Evolutionary conservation across 2,888 invertebrate genomes (phyloP).

Genomic region (Volucella zonaria): DNA sequence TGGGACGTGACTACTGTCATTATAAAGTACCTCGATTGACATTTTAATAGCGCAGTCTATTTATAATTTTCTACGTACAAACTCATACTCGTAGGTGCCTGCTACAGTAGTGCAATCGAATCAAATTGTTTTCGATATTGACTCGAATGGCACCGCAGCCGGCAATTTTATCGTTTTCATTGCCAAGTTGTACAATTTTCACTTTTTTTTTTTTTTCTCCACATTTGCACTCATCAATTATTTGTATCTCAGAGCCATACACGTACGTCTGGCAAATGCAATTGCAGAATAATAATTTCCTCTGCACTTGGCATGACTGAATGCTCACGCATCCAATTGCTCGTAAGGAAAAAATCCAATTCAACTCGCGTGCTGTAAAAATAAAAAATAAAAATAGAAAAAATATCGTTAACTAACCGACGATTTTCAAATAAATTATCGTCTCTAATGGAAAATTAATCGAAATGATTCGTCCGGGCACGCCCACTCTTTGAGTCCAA

Average conservation of each 20-base stretch:
- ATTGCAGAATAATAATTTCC: constrained; percentile 56
- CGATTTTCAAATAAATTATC: constrained; percentile 48
- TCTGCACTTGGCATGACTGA: constrained; percentile 52
- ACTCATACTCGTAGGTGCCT: too few relatives aligned
- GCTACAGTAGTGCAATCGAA: too few relatives aligned
- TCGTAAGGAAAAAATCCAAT: neutral
- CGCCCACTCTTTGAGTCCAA: constrained; percentile 47
- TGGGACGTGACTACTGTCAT: too few relatives aligned
- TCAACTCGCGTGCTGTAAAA: constrained; percentile 30
- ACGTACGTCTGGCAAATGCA: constrained; percentile 27
- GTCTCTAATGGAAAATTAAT: constrained; percentile 53
- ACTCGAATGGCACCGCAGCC: neutral
- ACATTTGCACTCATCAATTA: constrained; percentile 54
- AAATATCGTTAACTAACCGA: neutral
- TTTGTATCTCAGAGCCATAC: constrained; percentile 25
- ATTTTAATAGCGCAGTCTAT: too few relatives aligned
- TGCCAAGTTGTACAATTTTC: constrained; percentile 63
- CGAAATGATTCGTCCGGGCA: constrained; percentile 44
- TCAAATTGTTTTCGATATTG: too few relatives aligned
- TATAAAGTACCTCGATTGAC: too few relatives aligned
- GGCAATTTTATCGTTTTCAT: constrained; percentile 53
- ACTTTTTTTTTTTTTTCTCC: constrained; percentile 54
- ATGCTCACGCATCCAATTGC: constrained; percentile 43
- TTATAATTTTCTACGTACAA: too few relatives aligned
- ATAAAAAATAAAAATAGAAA: constrained; percentile 46